These are phyloP conservation scores for Erannis defoliaria DNA, from an alignment of 2,888 invertebrate species.

Conservation along the genomic window DNA sequence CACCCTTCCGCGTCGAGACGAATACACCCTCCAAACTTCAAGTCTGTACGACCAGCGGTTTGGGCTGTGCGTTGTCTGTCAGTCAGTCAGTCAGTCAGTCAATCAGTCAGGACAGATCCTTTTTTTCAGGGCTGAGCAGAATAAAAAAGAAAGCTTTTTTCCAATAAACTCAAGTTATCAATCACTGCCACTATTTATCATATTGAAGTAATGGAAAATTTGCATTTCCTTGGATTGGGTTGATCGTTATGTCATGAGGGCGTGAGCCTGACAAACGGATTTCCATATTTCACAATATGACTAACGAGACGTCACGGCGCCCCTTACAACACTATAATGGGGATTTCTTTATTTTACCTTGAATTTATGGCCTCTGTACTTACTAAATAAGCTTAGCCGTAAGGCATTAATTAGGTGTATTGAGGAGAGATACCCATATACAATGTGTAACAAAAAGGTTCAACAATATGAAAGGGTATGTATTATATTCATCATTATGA, in stretches of 20 bases:
- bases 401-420: not conserved
- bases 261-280: slow-evolving; percentile 59
- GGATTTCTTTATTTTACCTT: slow-evolving; percentile 13
- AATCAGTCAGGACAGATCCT: no score
- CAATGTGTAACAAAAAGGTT: no score
- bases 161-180: slow-evolving; percentile 7
- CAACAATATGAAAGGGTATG: no score
- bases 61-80: no score
- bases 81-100: no score
- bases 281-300: slow-evolving; percentile 52
- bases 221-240: slow-evolving; percentile 23
- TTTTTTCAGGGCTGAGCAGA: no score
- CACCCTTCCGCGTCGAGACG: no score
- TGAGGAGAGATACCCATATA: not conserved
- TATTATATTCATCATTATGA: no score
- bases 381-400: slow-evolving; percentile 1
- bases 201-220: slow-evolving; percentile 25
- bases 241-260: slow-evolving; percentile 46
- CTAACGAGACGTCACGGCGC: slow-evolving; percentile 24
- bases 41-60: no score
- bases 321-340: slow-evolving; percentile 9
- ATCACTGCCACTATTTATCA: slow-evolving; percentile 28
- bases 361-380: slow-evolving; percentile 14
- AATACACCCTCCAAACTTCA: no score
- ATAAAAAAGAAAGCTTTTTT: not conserved